Percentiles rank a stretch among this genome's conserved stretches.
Conservation (phyloP, 2,888 invertebrate genomes). For the Endomychus coccineus region DNA sequence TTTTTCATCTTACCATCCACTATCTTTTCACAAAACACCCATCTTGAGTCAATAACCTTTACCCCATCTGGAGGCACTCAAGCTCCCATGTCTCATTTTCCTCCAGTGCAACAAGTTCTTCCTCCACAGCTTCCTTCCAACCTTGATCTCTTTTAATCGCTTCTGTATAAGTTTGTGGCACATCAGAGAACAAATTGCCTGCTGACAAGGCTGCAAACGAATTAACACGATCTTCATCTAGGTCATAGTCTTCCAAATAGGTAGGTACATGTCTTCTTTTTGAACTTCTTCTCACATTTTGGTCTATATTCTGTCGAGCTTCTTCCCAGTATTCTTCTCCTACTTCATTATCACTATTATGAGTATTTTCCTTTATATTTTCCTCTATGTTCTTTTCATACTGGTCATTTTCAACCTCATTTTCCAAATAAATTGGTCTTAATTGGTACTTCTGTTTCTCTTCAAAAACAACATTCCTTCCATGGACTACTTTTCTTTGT, state of each 20-base stretch:
- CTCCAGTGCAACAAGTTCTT: conserved; percentile 19
- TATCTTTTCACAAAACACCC: conserved; percentile 22
- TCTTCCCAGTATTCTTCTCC: no score
- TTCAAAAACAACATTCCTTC: not conserved
- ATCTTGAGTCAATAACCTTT: conserved; percentile 21
- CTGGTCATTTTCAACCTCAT: no score
- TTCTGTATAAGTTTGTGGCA: conserved; percentile 19
- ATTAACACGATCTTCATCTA: conserved; percentile 6
- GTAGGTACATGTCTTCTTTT: conserved; percentile 6
- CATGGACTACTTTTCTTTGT: not conserved
- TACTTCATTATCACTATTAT: no score
- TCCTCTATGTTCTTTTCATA: no score
- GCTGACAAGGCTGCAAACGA: conserved; percentile 13
- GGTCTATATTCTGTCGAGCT: no score
- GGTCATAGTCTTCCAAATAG: conserved; percentile 14
- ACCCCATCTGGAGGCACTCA: conserved; percentile 13
- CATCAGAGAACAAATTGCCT: conserved; percentile 15
- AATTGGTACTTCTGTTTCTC: not conserved
- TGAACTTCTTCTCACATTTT: conserved; percentile 1
- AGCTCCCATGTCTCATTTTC: conserved; percentile 22
- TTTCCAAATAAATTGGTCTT: no score
- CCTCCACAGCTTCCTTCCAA: conserved; percentile 20
- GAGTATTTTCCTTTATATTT: not conserved
- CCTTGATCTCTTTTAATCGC: conserved; percentile 11
- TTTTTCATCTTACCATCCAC: conserved; percentile 16